A percentile compares a stretch with the other conserved stretches of the same genome.
phyloP scores from a whole-genome alignment of 2,888 invertebrate genomes.

The Encarsia formosa region DNA sequence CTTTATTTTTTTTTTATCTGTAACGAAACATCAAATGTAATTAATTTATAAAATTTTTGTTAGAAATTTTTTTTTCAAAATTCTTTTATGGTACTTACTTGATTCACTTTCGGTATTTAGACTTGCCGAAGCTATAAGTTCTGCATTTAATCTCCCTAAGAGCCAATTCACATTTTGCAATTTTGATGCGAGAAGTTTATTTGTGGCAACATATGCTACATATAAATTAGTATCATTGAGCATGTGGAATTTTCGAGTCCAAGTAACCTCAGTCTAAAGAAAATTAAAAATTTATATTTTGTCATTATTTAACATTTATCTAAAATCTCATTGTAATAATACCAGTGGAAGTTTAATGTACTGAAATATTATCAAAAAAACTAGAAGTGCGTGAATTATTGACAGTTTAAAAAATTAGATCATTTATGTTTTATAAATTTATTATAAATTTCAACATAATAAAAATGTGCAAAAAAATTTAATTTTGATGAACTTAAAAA shows the following conservation, averaged over 20 bases:
- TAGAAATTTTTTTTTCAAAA: background rate
- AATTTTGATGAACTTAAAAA: conserved; percentile 25
- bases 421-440: too few relatives aligned
- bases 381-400: background rate
- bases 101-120: conserved; percentile 34
- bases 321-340: too few relatives aligned
- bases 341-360: too few relatives aligned
- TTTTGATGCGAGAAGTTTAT: conserved; percentile 46
- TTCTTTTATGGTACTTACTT: conserved; percentile 28
- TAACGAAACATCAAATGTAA: background rate
- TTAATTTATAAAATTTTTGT: background rate
- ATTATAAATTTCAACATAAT: too few relatives aligned
- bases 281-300: conserved; percentile 5
- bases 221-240: conserved; percentile 46
- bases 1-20: conserved; percentile 52
- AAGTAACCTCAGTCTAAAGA: conserved; percentile 28
- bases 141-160: conserved; percentile 42
- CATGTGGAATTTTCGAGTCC: conserved; percentile 40
- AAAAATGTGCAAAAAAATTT: conserved; percentile 20
- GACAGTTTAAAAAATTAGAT: background rate
- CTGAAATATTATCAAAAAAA: too few relatives aligned
- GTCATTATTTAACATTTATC: too few relatives aligned
- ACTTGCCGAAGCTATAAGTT: conserved; percentile 33
- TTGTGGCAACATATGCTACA: conserved; percentile 47
- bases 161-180: conserved; percentile 41